Evolutionary conservation across 2,888 invertebrate genomes (phyloP).

Genomic region (Oligia latruncula): DNA sequence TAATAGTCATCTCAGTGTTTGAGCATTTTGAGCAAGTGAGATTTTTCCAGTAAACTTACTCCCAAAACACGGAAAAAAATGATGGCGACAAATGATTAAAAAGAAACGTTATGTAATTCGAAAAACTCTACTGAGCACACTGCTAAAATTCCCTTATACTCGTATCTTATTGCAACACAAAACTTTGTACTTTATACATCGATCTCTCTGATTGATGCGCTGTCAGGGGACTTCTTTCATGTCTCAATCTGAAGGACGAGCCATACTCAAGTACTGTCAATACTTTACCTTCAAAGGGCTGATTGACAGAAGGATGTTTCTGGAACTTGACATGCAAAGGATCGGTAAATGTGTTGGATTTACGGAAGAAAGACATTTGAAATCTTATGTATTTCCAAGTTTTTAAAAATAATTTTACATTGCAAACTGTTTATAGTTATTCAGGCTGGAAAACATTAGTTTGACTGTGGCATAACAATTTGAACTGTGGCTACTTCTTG

Average conservation of each 20-base stretch:
- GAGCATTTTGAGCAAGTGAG: neutral
- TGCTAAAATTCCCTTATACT: neutral
- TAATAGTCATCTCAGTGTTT: neutral
- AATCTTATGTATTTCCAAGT: neutral
- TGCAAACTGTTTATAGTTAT: neutral
- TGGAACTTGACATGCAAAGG: constrained; percentile 43
- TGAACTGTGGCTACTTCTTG: neutral
- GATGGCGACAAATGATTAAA: neutral
- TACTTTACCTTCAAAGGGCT: constrained; percentile 49
- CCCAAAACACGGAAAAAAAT: neutral
- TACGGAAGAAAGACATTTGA: constrained; percentile 1
- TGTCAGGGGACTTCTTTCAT: constrained; percentile 56
- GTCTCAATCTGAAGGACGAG: constrained; percentile 35
- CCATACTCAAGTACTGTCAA: constrained; percentile 19
- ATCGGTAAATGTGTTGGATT: neutral
- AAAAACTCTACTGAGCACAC: neutral
- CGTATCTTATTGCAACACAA: constrained; percentile 35
- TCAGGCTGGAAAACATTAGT: neutral
- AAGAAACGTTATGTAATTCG: neutral
- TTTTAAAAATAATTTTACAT: neutral
- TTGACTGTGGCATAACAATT: neutral
- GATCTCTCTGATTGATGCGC: constrained; percentile 61
- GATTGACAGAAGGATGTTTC: constrained; percentile 31
- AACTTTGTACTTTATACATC: constrained; percentile 49
- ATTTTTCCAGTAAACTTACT: neutral